Conservation (phyloP, 2,113 vertebrate genomes). For the Hypanus sabinus region DNA sequence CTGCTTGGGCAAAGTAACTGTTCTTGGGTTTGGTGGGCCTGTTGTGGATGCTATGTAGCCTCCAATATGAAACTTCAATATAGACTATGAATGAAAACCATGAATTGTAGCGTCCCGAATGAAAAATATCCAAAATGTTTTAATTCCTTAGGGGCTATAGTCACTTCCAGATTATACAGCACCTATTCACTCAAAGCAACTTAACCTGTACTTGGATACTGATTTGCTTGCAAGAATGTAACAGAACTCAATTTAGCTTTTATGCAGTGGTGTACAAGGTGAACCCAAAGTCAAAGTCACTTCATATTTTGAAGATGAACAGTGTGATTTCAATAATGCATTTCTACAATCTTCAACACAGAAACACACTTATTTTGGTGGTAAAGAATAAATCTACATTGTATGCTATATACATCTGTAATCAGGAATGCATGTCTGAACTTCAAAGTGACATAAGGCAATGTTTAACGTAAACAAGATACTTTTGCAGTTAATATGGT, state of each 20-base stretch:
- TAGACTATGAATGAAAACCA: neutral
- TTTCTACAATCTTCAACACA: neutral
- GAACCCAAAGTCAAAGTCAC: neutral
- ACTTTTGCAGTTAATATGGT: neutral
- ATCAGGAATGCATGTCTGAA: neutral
- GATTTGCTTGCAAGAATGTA: neutral
- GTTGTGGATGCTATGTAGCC: neutral
- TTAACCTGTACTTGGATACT: neutral
- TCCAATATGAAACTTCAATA: neutral
- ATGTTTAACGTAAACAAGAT: neutral
- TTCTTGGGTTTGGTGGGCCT: too few species aligned
- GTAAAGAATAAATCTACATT: neutral
- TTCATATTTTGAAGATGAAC: neutral
- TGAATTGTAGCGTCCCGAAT: neutral
- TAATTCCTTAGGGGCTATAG: neutral
- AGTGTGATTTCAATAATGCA: neutral
- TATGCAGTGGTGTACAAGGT: neutral
- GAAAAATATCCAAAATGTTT: neutral
- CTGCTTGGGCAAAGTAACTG: too few species aligned
- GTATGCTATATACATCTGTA: neutral
- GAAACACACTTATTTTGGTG: neutral
- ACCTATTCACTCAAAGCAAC: neutral
- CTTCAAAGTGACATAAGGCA: neutral
- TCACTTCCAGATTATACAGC: neutral
- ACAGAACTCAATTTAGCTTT: too few species aligned